Base-by-base conservation (phyloP, 2,888 invertebrate species). In the Arctia plantaginis region DNA sequence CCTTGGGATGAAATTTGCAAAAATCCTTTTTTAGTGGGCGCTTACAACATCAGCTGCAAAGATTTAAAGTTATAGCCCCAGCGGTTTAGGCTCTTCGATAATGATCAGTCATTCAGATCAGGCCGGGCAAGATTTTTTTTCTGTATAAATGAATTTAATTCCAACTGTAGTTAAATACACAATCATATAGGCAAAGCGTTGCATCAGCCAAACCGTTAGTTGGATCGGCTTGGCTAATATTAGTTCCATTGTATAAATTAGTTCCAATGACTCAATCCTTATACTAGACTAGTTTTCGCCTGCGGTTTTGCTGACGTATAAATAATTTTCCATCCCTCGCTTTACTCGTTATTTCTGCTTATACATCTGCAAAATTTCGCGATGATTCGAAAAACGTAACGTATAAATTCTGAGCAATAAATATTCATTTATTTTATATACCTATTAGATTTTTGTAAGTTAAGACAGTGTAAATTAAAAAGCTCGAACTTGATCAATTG, bases 201-300 rank as follows among this genome's bases (percentile, higher is more conserved):
- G 76, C 79, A 75, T 74, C 73, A 76, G 66, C 80, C 73, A 47
- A 44, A 59, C 59, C 18, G 65, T 51, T 55, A 44, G 30, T 55
- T 72, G 4, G 51, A 39, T 65, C 68, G 20, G 23, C 68, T 30
- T 69, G 4, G n/a, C 44, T 47, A 59, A 67, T 47, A 27, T 64
- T 67, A 55, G 51, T 55, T 23, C 64, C 47, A 39, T 73, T 73
- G 18, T 68, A 33, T 33, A 18, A 72, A 65, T 68, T 66, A 55
- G 69, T 39, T 55, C n/a, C 44, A 55, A 47, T 72, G 75, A 75
- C 47, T 69, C 66, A 75, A 69, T 59, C 67, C 39, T 59, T 65
- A 69, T 55, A 44, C 15, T 71, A 27, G 23, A 55, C 51, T n/a
- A 51, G 20, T 20, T 7, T 55, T 55, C n/a, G 51, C 7, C 51